Conservation (phyloP, 1,140 invertebrate species). For the Drosophila nasuta region DNA sequence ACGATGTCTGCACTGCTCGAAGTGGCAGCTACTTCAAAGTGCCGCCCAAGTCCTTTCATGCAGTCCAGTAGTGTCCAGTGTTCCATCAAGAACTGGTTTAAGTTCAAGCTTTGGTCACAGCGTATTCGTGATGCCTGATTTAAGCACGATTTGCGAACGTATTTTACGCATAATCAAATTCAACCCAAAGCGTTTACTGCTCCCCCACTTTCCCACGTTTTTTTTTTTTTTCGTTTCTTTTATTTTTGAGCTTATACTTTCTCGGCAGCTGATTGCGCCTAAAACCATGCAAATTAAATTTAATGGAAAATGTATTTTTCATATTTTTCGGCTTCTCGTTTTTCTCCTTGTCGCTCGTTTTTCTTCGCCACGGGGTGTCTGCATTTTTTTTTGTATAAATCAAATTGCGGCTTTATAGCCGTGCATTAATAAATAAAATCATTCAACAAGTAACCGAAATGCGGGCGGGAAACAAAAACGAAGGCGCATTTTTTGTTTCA, state of each 20-base stretch:
- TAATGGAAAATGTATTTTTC: constrained; percentile 74
- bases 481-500: background rate
- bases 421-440: constrained; percentile 57
- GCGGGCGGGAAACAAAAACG: background rate
- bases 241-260: constrained; percentile 15
- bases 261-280: constrained; percentile 61
- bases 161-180: constrained; percentile 66
- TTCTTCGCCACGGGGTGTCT: constrained; percentile 10
- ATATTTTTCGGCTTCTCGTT: constrained; percentile 52
- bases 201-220: background rate
- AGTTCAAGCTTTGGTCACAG: constrained; percentile 11
- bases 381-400: constrained; percentile 52
- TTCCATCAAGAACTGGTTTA: constrained; percentile 2
- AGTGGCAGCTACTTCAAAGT: constrained; percentile 6
- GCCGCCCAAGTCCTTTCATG: constrained; percentile 6
- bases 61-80: constrained; percentile 9
- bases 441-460: constrained; percentile 51
- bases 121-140: constrained; percentile 2
- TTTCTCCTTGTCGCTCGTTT: constrained; percentile 20
- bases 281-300: constrained; percentile 78
- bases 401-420: constrained; percentile 50
- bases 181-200: constrained; percentile 46
- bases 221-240: too few relatives aligned
- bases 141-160: constrained; percentile 16
- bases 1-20: constrained; percentile 1